Evolutionary conservation across 92 coral and sea anemone genomes (phyloP).

Genomic region (Bergia puertoricense): DNA sequence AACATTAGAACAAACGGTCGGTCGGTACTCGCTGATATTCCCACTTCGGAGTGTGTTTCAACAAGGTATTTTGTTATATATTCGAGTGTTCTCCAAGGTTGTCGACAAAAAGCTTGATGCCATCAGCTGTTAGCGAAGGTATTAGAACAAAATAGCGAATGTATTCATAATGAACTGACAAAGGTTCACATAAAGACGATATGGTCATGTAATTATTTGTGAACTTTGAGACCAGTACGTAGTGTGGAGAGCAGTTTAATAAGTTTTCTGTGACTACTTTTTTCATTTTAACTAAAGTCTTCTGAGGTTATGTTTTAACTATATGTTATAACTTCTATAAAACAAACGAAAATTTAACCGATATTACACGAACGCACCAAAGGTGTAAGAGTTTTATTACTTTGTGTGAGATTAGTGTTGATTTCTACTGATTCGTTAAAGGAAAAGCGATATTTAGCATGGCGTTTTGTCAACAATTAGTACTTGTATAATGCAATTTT

Average conservation of each 20-base stretch:
- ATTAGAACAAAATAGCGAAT: neutral
- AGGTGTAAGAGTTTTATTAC: neutral
- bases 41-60: neutral
- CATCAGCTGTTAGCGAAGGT: conserved; percentile 38
- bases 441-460: neutral
- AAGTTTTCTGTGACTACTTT: neutral
- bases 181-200: neutral
- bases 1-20: neutral
- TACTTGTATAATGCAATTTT: no score
- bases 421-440: no score
- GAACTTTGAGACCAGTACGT: neutral
- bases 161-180: neutral
- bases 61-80: neutral
- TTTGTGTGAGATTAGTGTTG: neutral
- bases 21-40: neutral
- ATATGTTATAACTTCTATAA: no score
- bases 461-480: neutral
- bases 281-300: neutral
- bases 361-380: neutral
- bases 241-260: neutral
- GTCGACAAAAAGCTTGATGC: conserved; percentile 22
- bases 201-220: neutral
- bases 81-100: neutral
- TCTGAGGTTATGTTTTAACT: neutral
- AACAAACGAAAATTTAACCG: neutral